These are phyloP conservation scores for Spinus pinus DNA, from an alignment of 2,797 vertebrate genomes.

Conservation along the genomic window DNA sequence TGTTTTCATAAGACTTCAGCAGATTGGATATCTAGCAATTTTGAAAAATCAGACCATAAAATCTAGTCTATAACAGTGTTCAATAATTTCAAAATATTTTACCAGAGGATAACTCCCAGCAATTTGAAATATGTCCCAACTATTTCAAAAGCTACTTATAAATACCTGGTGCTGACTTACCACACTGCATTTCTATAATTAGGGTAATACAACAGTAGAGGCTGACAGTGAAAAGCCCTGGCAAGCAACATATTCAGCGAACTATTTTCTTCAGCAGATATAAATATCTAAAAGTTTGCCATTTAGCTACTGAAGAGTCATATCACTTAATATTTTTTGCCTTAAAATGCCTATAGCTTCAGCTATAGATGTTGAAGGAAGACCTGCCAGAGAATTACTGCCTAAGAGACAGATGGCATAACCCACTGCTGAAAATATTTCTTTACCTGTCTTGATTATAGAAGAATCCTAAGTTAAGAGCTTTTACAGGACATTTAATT, in stretches of 20 bases:
- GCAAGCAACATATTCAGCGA: neutral
- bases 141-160: neutral
- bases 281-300: neutral
- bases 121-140: neutral
- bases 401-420: neutral
- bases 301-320: neutral
- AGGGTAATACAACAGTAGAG: neutral
- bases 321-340: neutral
- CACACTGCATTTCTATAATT: neutral
- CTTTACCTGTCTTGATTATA: neutral
- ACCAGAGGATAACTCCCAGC: neutral
- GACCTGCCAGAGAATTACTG: neutral
- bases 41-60: neutral
- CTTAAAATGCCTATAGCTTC: neutral
- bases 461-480: neutral
- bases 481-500: neutral
- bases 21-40: neutral
- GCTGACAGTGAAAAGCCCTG: neutral
- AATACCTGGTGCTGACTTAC: neutral
- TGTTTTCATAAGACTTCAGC: conserved; percentile 5
- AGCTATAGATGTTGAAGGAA: neutral
- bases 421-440: neutral
- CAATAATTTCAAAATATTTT: conserved; percentile 3
- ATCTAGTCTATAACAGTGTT: neutral
- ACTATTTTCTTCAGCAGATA: neutral